phyloP scores from a whole-genome alignment of 2,113 vertebrate genomes.

The Oreotrochilus melanogaster region DNA sequence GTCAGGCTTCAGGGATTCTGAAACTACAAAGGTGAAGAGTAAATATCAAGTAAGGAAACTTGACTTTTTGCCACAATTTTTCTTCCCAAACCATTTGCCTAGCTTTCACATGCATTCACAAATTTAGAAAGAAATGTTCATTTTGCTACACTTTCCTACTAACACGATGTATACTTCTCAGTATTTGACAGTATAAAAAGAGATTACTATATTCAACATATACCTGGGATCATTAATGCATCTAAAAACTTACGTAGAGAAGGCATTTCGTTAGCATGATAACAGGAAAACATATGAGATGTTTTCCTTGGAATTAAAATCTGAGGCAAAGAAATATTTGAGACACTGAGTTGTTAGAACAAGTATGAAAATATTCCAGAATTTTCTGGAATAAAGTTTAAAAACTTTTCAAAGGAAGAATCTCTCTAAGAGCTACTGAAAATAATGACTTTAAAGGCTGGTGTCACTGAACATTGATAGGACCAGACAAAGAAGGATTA shows the following conservation, averaged over 20 bases:
- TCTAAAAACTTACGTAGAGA: background rate
- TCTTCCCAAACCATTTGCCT: background rate
- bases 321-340: background rate
- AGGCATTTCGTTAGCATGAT: background rate
- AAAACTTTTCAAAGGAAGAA: background rate
- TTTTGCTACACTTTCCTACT: background rate
- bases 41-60: background rate
- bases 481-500: slow-evolving; percentile 37
- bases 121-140: background rate
- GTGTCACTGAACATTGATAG: background rate
- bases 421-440: background rate
- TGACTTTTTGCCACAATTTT: background rate
- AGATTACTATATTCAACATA: background rate
- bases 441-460: background rate
- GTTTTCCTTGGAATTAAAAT: background rate
- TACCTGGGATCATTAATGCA: background rate
- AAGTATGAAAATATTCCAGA: background rate
- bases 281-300: background rate
- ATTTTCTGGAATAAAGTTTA: background rate
- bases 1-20: slow-evolving; percentile 87
- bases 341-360: background rate
- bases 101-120: background rate
- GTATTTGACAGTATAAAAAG: background rate
- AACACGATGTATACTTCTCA: background rate
- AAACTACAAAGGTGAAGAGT: slow-evolving; percentile 79